Base-by-base conservation (phyloP, 2,888 invertebrate species). In the Lucinisca nassula region DNA sequence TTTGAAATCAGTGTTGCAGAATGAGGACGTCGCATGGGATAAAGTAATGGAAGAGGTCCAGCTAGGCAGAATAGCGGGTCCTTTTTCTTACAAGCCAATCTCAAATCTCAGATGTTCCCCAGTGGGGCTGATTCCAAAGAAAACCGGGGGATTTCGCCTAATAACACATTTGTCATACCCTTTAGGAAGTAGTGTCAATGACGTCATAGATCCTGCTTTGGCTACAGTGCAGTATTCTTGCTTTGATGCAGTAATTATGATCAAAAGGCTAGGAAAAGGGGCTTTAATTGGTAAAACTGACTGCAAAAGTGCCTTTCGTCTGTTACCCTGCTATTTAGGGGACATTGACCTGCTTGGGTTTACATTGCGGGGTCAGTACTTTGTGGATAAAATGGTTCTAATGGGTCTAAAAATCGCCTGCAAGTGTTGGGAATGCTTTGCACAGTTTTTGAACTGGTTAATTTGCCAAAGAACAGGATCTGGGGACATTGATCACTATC, bases 171-270 rank as follows among this genome's bases (percentile, higher is more conserved):
- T 72, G n/a, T 77, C 78, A 17, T 73, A 75, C 49, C 78, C 78
- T 32, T 0, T 32, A 35, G 83, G 78, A 17, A 27, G 32, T 27
- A 82, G 85, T 32, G 74, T 85, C 30, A 82, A 81, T 74, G 78
- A 85, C 24, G 61, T 45, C 32, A 85, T 81, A 14, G 77, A 80
- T 40, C 58, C 55, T 21, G 14, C 24, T 45, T 79, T 61, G 27
- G 55, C 40, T 32, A 21, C 55, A 10, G 79, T 86, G 3, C 49
- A n/a, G 17, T 79, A 87, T 55, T 72, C 83, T 45, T 32, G 10
- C 0, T 87, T 87, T 77, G 80, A 87, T 21, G 82, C 67, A 17
- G 40, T 79, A 24, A 70, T 79, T 14, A 82, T 79, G 8, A 75
- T 85, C 17, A 70, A 78, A 40, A 30, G 17, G 6, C 27, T 81